Evolutionary conservation across 2,797 vertebrate species (phyloP).

Genomic region (Hylomyscus alleni): DNA sequence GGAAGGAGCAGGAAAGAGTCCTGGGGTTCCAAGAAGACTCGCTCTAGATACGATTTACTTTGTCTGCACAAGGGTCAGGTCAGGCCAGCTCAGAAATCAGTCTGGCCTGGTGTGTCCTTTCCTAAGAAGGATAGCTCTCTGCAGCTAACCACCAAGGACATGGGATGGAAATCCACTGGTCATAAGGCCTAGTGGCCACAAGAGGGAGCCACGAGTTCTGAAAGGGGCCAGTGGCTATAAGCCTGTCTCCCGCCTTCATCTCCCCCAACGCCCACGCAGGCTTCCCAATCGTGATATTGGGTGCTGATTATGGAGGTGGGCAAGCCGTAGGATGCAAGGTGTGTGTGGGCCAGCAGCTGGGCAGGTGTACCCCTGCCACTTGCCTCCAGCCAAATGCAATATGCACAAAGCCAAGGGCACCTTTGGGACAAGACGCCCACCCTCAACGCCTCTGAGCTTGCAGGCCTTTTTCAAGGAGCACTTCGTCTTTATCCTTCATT

Average conservation of each 20-base stretch:
- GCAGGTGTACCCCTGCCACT: not conserved
- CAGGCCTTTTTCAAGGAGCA: not conserved
- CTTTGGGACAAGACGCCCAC: not conserved
- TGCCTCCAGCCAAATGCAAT: not conserved
- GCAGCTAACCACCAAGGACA: not conserved
- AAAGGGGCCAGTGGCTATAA: constrained; percentile 3
- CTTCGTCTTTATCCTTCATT: not conserved
- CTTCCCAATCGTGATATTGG: not conserved
- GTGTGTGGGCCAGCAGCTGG: not conserved
- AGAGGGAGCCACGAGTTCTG: constrained; percentile 74
- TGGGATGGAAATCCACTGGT: not conserved
- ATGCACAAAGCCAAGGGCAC: not conserved
- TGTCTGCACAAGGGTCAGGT: not conserved
- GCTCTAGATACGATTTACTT: not conserved
- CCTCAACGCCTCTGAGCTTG: not conserved
- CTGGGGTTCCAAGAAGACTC: not conserved
- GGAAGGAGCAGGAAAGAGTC: not conserved
- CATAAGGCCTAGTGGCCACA: constrained; percentile 60
- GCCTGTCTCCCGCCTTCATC: constrained; percentile 9
- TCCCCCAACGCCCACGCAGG: constrained; percentile 59
- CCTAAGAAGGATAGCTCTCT: not conserved
- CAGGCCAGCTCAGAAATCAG: not conserved
- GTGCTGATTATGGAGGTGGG: not conserved
- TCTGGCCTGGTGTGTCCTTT: not conserved
- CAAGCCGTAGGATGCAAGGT: not conserved